A percentile compares a stretch with the other conserved stretches of the same genome.
Conservation (phyloP, 2,113 vertebrate genomes). For the Carassius gibelio region DNA sequence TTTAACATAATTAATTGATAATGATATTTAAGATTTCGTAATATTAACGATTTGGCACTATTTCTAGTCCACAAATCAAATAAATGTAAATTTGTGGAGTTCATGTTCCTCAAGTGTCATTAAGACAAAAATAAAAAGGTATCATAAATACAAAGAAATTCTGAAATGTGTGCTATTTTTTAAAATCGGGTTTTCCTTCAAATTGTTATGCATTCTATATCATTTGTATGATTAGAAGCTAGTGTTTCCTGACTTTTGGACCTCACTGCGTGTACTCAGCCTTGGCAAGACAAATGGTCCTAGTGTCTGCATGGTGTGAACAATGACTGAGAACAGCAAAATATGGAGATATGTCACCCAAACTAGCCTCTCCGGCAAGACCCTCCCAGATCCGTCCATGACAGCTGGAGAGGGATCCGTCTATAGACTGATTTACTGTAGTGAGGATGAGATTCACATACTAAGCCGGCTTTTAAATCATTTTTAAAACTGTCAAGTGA, state of each 20-base stretch:
- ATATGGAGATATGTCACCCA: constrained; percentile 28
- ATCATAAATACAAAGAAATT: not conserved
- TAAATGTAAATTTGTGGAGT: not conserved
- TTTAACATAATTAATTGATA: not conserved
- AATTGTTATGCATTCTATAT: not conserved
- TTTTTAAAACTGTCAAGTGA: constrained; percentile 62
- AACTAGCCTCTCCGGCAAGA: constrained; percentile 4
- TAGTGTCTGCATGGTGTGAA: not conserved
- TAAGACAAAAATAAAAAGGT: not conserved
- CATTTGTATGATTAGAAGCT: not conserved
- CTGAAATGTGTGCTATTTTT: not conserved
- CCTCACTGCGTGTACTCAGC: not conserved
- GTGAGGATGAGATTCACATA: constrained; percentile 45
- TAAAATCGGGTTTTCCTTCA: not conserved
- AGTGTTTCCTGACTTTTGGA: not conserved
- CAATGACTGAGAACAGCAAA: constrained; percentile 8
- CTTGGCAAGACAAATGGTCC: constrained; percentile 47
- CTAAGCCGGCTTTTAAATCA: constrained; percentile 62
- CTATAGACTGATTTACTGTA: constrained; percentile 48
- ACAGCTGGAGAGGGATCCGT: constrained; percentile 42
- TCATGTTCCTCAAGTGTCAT: not conserved
- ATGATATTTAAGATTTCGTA: too few species aligned
- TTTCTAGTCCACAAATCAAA: not conserved
- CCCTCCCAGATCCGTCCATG: not conserved
- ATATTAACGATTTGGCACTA: not conserved